Evolutionary conservation across 2,888 invertebrate genomes (phyloP), one percentile per base, ranked within the genome.

Genomic region (Ischnus inquisitorius): DNA sequence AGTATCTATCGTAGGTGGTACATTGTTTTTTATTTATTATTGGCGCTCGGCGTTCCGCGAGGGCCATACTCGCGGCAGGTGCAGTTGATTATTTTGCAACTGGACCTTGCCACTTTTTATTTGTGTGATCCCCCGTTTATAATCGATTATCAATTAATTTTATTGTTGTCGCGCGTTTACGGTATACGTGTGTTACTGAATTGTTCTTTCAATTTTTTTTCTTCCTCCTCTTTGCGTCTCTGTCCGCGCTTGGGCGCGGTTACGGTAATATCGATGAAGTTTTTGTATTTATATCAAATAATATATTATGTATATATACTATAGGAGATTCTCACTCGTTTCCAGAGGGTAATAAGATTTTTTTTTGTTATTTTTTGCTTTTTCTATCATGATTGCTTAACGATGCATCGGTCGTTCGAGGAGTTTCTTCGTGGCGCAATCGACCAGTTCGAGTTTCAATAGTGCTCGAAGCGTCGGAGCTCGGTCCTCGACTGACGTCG

Each of bases 251-350:
- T 60, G 25, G 41, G 28, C 28, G 43, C 65, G 57, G 43, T 34
- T 57, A 71, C 46, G 28, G 46, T 82, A 77, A 79, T 79, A 41
- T 82, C 46, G 67, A 39, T 48, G 62, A 69, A 79, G 57, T 76
- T 77, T 54, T 54, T 78, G 34, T 62, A 16, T 69, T 81, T 76
- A 76, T 81, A 79, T 83, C 67, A 80, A 78, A 72, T 79, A 74
- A 72, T 84, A 74, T 82, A 84, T 57, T 3, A 57, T 76, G 62
- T 65, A 65, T 81, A 43, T 75, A 77, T 76, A 48, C 48, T 74
- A 75, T 79, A 57, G 62, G 69, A 84, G 74, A 65, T 74, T 84
- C 84, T 84, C 80, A 84, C 80, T 81, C 84, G 80, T 69, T 84
- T 81, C 80, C 83, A 84, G 80, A 77, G 79, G 77, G 80, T 77